Conservation (phyloP, 2,113 vertebrate species). For the Murina feae region DNA sequence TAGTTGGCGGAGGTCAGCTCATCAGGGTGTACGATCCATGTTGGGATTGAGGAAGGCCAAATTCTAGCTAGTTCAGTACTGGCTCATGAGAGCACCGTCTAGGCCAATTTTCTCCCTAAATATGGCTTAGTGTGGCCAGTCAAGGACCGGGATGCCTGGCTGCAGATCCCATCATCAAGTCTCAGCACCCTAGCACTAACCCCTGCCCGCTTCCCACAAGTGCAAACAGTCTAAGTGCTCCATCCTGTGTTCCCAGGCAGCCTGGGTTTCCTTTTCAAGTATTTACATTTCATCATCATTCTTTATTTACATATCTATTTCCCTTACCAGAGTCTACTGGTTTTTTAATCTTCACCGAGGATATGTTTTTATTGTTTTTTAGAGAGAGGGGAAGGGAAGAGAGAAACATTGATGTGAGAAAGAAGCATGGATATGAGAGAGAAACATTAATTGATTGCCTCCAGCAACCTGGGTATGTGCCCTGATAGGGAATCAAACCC, state of each 20-base stretch:
- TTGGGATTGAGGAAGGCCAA: neutral
- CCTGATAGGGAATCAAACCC: neutral
- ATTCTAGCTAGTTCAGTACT: neutral
- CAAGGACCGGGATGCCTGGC: neutral
- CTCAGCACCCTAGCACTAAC: neutral
- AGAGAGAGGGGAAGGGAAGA: neutral
- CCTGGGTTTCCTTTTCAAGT: neutral
- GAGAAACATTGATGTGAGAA: neutral
- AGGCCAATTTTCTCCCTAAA: rapidly evolving
- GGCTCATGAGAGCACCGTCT: neutral
- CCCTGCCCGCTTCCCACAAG: neutral
- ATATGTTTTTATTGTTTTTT: neutral
- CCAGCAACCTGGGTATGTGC: too few species aligned
- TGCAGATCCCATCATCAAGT: neutral
- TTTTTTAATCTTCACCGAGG: neutral
- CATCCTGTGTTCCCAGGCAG: neutral
- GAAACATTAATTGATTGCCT: neutral
- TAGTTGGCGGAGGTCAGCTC: neutral
- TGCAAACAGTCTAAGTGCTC: neutral
- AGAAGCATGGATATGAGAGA: neutral
- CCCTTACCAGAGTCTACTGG: neutral
- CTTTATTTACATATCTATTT: neutral
- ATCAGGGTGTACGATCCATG: too few species aligned
- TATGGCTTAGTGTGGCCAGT: neutral
- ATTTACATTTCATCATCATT: neutral